Percentiles rank a stretch among this genome's conserved stretches.
Evolutionary conservation across 2,113 vertebrate species (phyloP).

Genomic region (Ancistrus triradiatus): DNA sequence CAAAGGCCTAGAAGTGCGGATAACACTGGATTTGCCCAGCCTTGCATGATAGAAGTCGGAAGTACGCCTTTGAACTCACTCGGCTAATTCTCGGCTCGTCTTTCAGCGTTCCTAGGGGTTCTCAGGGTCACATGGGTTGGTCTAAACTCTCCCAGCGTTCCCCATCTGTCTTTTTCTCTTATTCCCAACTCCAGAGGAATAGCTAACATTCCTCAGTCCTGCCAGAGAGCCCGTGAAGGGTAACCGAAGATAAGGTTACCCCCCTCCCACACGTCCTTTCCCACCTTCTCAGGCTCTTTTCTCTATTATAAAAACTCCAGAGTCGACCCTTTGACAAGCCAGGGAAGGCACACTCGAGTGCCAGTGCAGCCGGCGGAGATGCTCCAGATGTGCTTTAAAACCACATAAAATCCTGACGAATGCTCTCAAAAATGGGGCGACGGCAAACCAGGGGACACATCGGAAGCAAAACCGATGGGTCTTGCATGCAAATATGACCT

Average conservation of each 20-base stretch:
- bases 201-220: slow-evolving; percentile 67
- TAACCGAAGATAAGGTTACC: slow-evolving; percentile 51
- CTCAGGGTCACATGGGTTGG: slow-evolving; percentile 63
- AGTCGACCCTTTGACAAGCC: not conserved
- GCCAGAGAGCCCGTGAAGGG: slow-evolving; percentile 46
- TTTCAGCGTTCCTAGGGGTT: slow-evolving; percentile 66
- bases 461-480: not conserved
- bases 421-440: slow-evolving; percentile 2
- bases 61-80: slow-evolving; percentile 60
- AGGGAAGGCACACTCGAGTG: slow-evolving; percentile 4
- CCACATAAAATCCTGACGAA: slow-evolving; percentile 4
- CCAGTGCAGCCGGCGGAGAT: not conserved
- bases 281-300: slow-evolving; percentile 49
- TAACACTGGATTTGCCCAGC: slow-evolving; percentile 23
- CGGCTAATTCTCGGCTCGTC: slow-evolving; percentile 54
- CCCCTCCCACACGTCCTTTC: slow-evolving; percentile 48
- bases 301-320: slow-evolving; percentile 9
- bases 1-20: not conserved
- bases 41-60: slow-evolving; percentile 32
- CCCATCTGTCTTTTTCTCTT: slow-evolving; percentile 16
- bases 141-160: slow-evolving; percentile 62
- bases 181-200: slow-evolving; percentile 59
- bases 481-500: slow-evolving; percentile 7
- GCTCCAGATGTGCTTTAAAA: slow-evolving; percentile 5
- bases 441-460: not conserved